A percentile compares a stretch with the other conserved stretches of the same genome.
Conservation (phyloP, 2,113 vertebrate species). For the Nymphicus hollandicus region DNA sequence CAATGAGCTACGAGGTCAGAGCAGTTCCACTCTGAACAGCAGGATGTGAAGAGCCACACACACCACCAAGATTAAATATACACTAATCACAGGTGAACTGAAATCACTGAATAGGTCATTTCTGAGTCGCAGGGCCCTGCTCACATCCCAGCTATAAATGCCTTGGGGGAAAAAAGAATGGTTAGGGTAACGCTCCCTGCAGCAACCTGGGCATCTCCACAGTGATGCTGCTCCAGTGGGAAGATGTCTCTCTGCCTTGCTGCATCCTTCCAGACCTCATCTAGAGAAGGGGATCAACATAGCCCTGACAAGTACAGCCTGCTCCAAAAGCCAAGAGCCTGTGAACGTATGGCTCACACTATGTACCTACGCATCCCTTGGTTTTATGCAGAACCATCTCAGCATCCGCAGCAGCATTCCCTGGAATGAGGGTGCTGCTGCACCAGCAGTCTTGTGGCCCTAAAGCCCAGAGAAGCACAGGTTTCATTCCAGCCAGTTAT, state of each 20-base stretch:
- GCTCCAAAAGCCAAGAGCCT: not conserved
- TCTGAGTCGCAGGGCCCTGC: not conserved
- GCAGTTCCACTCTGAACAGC: not conserved
- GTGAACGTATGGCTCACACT: not conserved
- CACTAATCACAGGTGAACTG: not conserved
- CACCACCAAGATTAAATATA: not conserved
- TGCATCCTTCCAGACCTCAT: not conserved
- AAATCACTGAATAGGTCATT: not conserved
- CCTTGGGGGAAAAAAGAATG: rapidly evolving
- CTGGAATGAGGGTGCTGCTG: not conserved
- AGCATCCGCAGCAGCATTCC: not conserved
- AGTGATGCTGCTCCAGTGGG: not conserved
- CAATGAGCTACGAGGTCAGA: not conserved
- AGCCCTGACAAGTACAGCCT: not conserved
- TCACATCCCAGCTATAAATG: not conserved
- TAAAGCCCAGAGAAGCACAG: not conserved
- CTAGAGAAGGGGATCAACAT: not conserved
- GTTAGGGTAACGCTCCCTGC: not conserved
- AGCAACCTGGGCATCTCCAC: not conserved
- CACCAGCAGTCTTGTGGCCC: not conserved
- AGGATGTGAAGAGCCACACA: not conserved
- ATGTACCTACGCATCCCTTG: not conserved
- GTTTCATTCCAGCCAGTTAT: not conserved
- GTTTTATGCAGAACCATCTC: not conserved
- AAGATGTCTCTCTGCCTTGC: not conserved